These are phyloP conservation scores for Sycophila sp. DNA, from an alignment of 1,140 invertebrate genomes.

Conservation along the genomic window DNA sequence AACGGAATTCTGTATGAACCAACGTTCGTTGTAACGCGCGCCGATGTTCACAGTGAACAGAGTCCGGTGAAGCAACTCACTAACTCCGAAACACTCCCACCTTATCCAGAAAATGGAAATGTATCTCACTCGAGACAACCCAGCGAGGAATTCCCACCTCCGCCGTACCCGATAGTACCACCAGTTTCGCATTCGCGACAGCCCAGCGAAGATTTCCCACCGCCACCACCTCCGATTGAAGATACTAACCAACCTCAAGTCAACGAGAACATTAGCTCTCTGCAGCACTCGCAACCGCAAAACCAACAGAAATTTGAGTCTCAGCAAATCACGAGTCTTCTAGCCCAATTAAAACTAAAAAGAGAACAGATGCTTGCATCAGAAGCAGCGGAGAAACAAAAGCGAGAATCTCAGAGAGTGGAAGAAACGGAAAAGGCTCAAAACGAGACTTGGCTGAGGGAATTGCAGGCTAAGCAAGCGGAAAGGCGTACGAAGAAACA, in stretches of 20 bases:
- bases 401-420: slow-evolving; percentile 34
- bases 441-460: slow-evolving; percentile 78
- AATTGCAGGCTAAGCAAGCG: slow-evolving; percentile 81
- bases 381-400: slow-evolving; percentile 57
- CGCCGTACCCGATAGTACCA: slow-evolving; percentile 80
- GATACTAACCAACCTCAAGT: slow-evolving; percentile 69
- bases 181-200: slow-evolving; percentile 81
- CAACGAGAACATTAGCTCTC: slow-evolving; percentile 53
- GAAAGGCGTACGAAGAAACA: slow-evolving; percentile 72
- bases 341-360: slow-evolving; percentile 81
- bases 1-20: slow-evolving; percentile 65
- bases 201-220: slow-evolving; percentile 88
- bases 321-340: slow-evolving; percentile 69
- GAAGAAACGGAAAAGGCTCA: slow-evolving; percentile 61
- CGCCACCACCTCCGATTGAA: slow-evolving; percentile 82
- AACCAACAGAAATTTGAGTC: slow-evolving; percentile 45
- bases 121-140: slow-evolving; percentile 60
- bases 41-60: slow-evolving; percentile 84
- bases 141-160: slow-evolving; percentile 73
- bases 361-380: slow-evolving; percentile 74
- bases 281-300: slow-evolving; percentile 24
- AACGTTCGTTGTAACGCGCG: slow-evolving; percentile 75
- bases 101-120: slow-evolving; percentile 60
- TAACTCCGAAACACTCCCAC: slow-evolving; percentile 51
- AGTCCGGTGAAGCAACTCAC: slow-evolving; percentile 69